Conservation (phyloP, 2,797 vertebrate genomes). For the Sebastes vulpes region DNA sequence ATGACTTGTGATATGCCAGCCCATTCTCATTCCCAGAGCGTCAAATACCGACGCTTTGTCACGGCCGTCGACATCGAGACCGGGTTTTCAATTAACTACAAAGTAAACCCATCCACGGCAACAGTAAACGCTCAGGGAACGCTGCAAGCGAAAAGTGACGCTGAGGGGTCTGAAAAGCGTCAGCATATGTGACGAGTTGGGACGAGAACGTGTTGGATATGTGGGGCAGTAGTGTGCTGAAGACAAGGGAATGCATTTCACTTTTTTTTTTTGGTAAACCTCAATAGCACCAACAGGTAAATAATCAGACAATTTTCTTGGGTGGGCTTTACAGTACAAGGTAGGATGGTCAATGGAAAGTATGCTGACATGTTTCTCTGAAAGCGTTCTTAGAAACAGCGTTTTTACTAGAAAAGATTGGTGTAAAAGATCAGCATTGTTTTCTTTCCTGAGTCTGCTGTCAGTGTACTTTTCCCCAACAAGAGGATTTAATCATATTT, state of each 20-base stretch:
- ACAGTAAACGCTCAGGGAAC: too few species aligned
- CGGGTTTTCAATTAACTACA: too few species aligned
- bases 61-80: too few species aligned
- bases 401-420: constrained; percentile 59
- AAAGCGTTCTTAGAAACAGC: constrained; percentile 51
- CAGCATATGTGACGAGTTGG: too few species aligned
- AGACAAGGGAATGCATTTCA: constrained; percentile 49
- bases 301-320: constrained; percentile 37
- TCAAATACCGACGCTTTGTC: too few species aligned
- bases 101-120: too few species aligned
- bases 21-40: too few species aligned
- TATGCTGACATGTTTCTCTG: constrained; percentile 52
- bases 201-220: background rate
- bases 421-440: constrained; percentile 59
- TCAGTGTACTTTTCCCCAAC: constrained; percentile 21
- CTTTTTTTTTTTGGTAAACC: constrained; percentile 29
- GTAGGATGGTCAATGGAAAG: constrained; percentile 43
- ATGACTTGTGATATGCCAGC: constrained; percentile 16
- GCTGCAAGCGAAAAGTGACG: too few species aligned
- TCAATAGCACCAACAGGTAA: constrained; percentile 57
- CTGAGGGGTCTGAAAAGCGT: too few species aligned
- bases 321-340: constrained; percentile 39
- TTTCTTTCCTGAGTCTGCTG: constrained; percentile 77
- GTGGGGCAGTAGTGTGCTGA: constrained; percentile 55
- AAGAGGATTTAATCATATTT: constrained; percentile 35